Base-by-base conservation (phyloP, 2,797 vertebrate species). In the Enteromius afrohamiltoni region DNA sequence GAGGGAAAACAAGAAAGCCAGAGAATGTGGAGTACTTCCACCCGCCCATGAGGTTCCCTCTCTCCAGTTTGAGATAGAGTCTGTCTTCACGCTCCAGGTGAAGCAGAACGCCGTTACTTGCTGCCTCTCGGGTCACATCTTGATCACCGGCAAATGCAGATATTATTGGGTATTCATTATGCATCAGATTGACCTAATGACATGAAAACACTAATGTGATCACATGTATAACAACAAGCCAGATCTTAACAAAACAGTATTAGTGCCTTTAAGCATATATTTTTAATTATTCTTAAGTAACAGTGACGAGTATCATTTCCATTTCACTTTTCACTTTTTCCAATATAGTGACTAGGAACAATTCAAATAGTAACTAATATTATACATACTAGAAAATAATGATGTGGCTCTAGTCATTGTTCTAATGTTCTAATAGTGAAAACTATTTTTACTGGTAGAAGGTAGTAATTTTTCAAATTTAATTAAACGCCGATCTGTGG, bases 1-100 rank as follows among this genome's bases (percentile, higher is more conserved):
- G 93, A 3, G 96, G 96, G 90, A 97, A 97, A 76, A 97, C 96
- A 91, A 97, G 94, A 92, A 97, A 97, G 89, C 96, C 96, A 0
- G 96, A 97, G 92, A 97, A 97, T 10, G 96, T 97, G 81, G 96
- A 97, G 83, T 96, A 97, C 85, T 96, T 97, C 96, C 96, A 97
- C 86, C 96, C 96, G 75, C 96, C 96, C 96, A 96, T 97, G 85
- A 97, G 95, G 90, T 96, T 96, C 69, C 96, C 96, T 88, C 96
- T 92, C 88, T 97, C 96, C 89, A 97, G 93, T 92, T 96, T 96
- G 86, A 97, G 94, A 82, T 96, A 96, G 11, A 97, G 95, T 91
- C 95, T 95, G 90, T 97, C 96, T 88, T 96, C 95, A 82, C 95
- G 92, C 90, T 97, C 96, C 95, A 97, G 95, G 82, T 95, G 95